phyloP scores from a whole-genome alignment of 2,113 vertebrate species.

The Eidolon helvum region DNA sequence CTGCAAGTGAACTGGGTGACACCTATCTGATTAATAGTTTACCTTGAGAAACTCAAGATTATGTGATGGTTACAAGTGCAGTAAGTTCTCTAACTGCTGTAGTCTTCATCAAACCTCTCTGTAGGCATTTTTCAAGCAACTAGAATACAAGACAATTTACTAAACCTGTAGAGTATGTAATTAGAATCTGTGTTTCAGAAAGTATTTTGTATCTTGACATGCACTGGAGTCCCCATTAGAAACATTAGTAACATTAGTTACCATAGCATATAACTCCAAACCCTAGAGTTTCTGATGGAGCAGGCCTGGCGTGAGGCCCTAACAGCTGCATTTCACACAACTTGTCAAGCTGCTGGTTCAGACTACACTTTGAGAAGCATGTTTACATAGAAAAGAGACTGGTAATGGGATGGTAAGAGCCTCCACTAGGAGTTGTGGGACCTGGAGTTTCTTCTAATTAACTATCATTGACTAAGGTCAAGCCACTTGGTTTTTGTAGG shows the following conservation, averaged over 20 bases:
- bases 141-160: not conserved
- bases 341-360: not conserved
- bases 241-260: not conserved
- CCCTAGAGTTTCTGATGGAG: not conserved
- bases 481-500: not conserved
- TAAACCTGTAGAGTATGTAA: not conserved
- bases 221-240: not conserved
- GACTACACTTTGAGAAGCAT: not conserved
- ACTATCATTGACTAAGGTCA: not conserved
- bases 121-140: not conserved
- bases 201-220: not conserved
- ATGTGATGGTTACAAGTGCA: not conserved
- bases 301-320: not conserved
- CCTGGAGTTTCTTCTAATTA: not conserved
- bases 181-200: not conserved
- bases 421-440: not conserved
- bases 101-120: not conserved
- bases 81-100: not conserved
- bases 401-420: not conserved
- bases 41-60: conserved; percentile 7
- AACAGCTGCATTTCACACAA: not conserved
- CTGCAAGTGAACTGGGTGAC: not conserved
- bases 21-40: not conserved
- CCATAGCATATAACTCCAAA: not conserved
- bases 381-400: not conserved